These are phyloP conservation scores for Gallinago paraguaiae DNA, from an alignment of 2,113 vertebrate species.

Conservation along the genomic window DNA sequence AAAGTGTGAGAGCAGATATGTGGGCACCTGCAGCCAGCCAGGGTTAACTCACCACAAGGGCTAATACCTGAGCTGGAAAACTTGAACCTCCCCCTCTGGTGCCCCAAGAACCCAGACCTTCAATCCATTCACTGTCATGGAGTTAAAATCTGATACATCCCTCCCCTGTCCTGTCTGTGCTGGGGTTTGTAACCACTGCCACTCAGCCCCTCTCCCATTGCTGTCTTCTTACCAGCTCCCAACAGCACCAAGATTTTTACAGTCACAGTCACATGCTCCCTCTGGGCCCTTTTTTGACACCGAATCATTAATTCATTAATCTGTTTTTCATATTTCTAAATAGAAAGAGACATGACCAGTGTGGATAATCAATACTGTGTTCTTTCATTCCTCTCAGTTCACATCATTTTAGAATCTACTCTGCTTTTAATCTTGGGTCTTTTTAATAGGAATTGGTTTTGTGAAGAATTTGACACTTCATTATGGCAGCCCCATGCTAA, in stretches of 20 bases:
- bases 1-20: not conserved
- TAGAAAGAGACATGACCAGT: slow-evolving; percentile 70
- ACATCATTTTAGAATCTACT: not conserved
- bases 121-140: not conserved
- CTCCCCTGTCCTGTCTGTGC: too few relatives aligned
- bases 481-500: slow-evolving; percentile 16
- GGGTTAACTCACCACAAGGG: not conserved
- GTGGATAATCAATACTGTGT: slow-evolving; percentile 77
- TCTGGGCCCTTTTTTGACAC: slow-evolving; percentile 58
- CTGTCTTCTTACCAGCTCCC: not conserved
- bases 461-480: slow-evolving; percentile 46
- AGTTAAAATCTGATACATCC: not conserved
- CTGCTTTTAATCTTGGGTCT: not conserved
- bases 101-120: not conserved
- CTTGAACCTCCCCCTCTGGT: not conserved
- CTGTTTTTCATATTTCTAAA: slow-evolving; percentile 82
- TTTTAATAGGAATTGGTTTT: slow-evolving; percentile 1
- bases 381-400: slow-evolving; percentile 70
- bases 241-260: fast-evolving
- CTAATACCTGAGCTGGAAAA: not conserved
- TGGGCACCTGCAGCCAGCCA: not conserved
- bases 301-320: slow-evolving; percentile 79
- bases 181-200: not conserved
- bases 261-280: not conserved
- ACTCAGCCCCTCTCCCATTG: not conserved